A percentile compares a stretch with the other conserved stretches of the same genome.
Evolutionary conservation across 2,113 vertebrate species (phyloP).

Genomic region (Spilogale gracilis): DNA sequence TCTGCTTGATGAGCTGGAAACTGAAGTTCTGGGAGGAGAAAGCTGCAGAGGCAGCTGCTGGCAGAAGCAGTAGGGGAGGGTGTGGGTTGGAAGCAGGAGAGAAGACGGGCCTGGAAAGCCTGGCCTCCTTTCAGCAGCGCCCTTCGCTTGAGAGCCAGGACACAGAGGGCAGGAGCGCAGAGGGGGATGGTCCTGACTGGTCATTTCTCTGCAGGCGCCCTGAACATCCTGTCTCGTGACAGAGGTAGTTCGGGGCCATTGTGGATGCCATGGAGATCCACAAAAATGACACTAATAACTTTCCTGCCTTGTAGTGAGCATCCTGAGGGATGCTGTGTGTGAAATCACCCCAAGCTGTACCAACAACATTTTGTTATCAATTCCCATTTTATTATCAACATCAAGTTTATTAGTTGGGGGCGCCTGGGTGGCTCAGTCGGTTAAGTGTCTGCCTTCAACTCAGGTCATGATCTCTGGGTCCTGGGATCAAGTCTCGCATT

Average conservation of each 20-base stretch:
- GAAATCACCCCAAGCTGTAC: neutral
- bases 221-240: neutral
- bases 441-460: neutral
- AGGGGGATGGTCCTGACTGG: neutral
- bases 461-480: neutral
- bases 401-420: neutral
- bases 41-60: constrained; percentile 22
- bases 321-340: neutral
- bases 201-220: neutral
- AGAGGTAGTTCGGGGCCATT: neutral
- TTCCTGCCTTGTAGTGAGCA: neutral
- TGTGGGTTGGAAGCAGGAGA: too few species aligned
- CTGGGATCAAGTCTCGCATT: neutral
- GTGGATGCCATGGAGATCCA: neutral
- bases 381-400: neutral
- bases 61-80: neutral
- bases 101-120: neutral
- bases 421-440: neutral
- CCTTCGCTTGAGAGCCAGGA: neutral
- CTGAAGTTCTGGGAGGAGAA: neutral
- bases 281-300: neutral
- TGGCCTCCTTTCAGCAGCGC: neutral
- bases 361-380: neutral
- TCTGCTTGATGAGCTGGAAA: constrained; percentile 40
- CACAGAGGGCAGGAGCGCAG: neutral